Evolutionary conservation across 53 echinoderm and acorn worm genomes (phyloP).

Genomic region (Luidia sarsii): DNA sequence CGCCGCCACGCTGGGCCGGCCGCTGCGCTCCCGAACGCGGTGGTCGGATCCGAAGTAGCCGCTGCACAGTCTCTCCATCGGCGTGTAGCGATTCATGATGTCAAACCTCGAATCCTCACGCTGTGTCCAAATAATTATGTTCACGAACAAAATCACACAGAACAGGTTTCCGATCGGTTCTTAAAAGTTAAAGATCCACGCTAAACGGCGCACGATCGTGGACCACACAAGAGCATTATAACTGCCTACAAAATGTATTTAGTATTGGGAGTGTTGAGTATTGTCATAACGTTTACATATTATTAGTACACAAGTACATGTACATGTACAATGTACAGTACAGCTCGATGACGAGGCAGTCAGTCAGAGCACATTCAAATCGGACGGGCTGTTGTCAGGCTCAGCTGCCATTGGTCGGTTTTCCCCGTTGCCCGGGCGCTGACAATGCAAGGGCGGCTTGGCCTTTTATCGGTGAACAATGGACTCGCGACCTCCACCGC

Average conservation of each 20-base stretch:
- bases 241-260: too few species aligned
- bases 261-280: too few species aligned
- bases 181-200: too few species aligned
- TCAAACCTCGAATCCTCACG: background rate
- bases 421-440: slow-evolving; percentile 29
- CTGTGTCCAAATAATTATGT: too few species aligned
- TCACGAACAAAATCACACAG: too few species aligned
- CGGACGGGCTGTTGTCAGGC: background rate
- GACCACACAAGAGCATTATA: background rate
- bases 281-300: too few species aligned
- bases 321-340: too few species aligned
- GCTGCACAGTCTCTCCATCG: slow-evolving; percentile 70
- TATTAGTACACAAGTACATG: too few species aligned
- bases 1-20: slow-evolving; percentile 38
- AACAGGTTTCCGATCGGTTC: too few species aligned
- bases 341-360: too few species aligned
- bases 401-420: slow-evolving; percentile 31
- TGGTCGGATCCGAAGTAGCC: slow-evolving; percentile 92
- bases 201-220: too few species aligned
- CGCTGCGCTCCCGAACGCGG: slow-evolving; percentile 60
- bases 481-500: slow-evolving; percentile 18
- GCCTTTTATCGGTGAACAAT: slow-evolving; percentile 24
- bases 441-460: background rate
- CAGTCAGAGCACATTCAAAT: slow-evolving; percentile 1
- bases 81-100: slow-evolving; percentile 63